phyloP scores from a whole-genome alignment of 2,797 vertebrate species.

The Myotis pilosus region DNA sequence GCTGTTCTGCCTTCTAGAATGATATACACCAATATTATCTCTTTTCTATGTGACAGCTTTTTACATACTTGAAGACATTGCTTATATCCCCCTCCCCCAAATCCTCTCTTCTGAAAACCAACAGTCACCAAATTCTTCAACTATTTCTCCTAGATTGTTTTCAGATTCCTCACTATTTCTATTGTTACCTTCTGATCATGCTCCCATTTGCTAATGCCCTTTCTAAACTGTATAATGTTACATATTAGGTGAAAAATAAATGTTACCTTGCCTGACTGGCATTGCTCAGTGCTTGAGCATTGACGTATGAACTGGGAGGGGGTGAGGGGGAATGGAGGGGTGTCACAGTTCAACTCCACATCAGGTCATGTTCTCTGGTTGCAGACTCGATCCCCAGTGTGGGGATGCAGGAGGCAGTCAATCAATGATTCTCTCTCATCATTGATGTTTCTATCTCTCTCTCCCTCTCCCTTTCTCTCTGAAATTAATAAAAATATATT shows the following conservation, averaged over 20 bases:
- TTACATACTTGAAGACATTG: slow-evolving; percentile 7
- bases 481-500: no score
- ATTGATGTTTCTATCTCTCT: no score
- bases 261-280: not conserved
- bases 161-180: not conserved
- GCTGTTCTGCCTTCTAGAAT: not conserved
- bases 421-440: no score
- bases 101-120: not conserved
- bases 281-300: no score
- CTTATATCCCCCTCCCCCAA: not conserved
- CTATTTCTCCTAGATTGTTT: not conserved
- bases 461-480: no score
- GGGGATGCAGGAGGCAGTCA: no score
- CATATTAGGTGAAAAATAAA: slow-evolving; percentile 30
- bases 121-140: slow-evolving; percentile 26
- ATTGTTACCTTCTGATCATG: not conserved
- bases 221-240: not conserved
- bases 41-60: not conserved
- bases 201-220: not conserved
- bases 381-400: no score
- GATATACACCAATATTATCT: not conserved
- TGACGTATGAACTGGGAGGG: no score
- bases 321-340: no score
- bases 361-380: no score
- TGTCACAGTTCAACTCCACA: no score